Conservation (phyloP, 2,888 invertebrate genomes). For the Aquatica leii region DNA sequence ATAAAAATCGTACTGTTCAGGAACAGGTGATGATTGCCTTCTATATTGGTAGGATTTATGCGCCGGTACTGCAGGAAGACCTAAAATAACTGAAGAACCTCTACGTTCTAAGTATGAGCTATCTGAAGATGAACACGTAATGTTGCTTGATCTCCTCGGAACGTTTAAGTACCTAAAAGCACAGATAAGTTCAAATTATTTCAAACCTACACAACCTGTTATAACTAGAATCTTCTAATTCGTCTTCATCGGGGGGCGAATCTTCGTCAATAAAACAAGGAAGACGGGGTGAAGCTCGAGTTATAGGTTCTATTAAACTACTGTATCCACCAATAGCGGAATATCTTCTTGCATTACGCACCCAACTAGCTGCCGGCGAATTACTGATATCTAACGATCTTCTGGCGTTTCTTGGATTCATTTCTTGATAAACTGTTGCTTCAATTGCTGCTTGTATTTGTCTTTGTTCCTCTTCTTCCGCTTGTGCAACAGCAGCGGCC, state of each 20-base stretch:
- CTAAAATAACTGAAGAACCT: slow-evolving; percentile 80
- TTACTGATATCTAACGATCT: slow-evolving; percentile 55
- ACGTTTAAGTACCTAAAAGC: slow-evolving; percentile 54
- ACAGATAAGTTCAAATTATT: background rate
- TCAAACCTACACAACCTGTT: slow-evolving; percentile 46
- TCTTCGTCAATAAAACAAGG: slow-evolving; percentile 67
- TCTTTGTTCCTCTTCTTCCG: slow-evolving; percentile 76
- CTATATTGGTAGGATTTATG: slow-evolving; percentile 58
- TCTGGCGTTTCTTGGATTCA: slow-evolving; percentile 61
- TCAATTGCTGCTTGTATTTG: slow-evolving; percentile 79
- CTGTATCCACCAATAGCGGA: slow-evolving; percentile 76
- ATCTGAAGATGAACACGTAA: slow-evolving; percentile 85
- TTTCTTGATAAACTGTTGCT: slow-evolving; percentile 68
- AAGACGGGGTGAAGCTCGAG: slow-evolving; percentile 69
- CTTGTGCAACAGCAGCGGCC: slow-evolving; percentile 75
- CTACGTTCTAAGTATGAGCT: slow-evolving; percentile 85
- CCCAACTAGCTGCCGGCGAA: slow-evolving; percentile 56
- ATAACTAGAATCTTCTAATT: slow-evolving; percentile 54
- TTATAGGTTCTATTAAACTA: slow-evolving; percentile 72
- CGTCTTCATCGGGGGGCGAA: slow-evolving; percentile 55
- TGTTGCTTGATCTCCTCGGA: slow-evolving; percentile 76
- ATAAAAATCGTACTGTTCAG: slow-evolving; percentile 58
- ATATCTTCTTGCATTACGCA: slow-evolving; percentile 63
- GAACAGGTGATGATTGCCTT: slow-evolving; percentile 57
- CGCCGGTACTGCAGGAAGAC: slow-evolving; percentile 70